A percentile compares a stretch with the other conserved stretches of the same genome.
These are phyloP conservation scores for Erebia aethiops DNA, from an alignment of 2,888 invertebrate species.

Conservation along the genomic window DNA sequence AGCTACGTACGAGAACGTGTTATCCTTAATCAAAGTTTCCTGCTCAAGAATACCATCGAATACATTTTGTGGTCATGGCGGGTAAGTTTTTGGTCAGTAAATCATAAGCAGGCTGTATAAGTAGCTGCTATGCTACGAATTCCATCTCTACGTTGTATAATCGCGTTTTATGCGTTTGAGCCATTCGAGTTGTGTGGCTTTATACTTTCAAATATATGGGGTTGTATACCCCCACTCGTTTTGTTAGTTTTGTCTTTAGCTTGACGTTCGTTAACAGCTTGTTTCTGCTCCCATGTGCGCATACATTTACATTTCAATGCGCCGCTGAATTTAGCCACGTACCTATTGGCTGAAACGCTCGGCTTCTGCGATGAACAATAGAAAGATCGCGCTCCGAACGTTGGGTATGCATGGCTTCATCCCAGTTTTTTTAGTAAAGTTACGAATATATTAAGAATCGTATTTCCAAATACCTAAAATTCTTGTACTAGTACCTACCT, in stretches of 20 bases:
- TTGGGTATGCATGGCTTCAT: slow-evolving; percentile 6
- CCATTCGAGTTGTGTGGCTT: neutral
- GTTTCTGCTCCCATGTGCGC: slow-evolving; percentile 59
- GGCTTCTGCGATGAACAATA: slow-evolving; percentile 43
- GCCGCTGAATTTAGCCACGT: slow-evolving; percentile 50
- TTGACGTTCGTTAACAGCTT: slow-evolving; percentile 74
- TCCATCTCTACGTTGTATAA: no score
- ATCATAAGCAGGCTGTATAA: no score
- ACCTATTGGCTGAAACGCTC: slow-evolving; percentile 53
- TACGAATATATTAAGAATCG: neutral
- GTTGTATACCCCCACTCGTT: slow-evolving; percentile 1
- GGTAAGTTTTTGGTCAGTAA: no score
- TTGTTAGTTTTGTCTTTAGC: slow-evolving; percentile 51
- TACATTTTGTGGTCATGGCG: no score
- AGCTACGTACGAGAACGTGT: no score
- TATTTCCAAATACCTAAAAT: neutral
- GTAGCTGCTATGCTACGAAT: no score
- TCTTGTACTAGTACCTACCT: no score
- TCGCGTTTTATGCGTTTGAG: no score
- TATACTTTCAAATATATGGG: neutral
- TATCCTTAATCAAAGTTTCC: no score
- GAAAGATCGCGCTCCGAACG: slow-evolving; percentile 26
- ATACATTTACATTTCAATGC: slow-evolving; percentile 67
- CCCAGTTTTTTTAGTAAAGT: neutral
- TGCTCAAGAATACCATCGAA: no score